Base-by-base conservation (phyloP, 2,113 vertebrate species). In the Sebastes schlegelii region DNA sequence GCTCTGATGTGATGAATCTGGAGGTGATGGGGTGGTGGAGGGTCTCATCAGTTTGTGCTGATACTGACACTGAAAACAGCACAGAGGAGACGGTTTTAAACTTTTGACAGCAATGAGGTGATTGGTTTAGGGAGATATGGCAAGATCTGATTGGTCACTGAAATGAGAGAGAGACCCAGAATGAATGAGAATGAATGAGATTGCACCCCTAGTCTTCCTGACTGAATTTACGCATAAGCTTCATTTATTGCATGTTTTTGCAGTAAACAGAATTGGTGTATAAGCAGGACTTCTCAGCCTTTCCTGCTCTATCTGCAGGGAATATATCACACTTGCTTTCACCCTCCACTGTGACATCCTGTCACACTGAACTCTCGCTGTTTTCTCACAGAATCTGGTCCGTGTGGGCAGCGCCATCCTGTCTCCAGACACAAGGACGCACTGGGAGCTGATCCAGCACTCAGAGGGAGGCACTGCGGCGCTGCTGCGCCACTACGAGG, bases 361-460 rank as follows among this genome's bases (percentile, higher is more conserved):
- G 67, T 80, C 74, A 68, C 61, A 0, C 84, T 87, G 8, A 88
- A 40, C 60, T 80, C 74, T 72, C 17, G 0, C 78, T 82, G 62
- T 74, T 70, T 69, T 13, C 83, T 73, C 63, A 75, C 92, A 99
- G 98, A 99, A 99, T 87, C 93, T 99, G 93, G 93, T 99, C 83
- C 95, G 93, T 4, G 97, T 97, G 90, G 97, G 97, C 94, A 99
- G 98, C 0, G 95, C 96, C 4, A 96, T 99, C 80, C 95, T 99
- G 88, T 95, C 97, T 0, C 62, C 91, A 0, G 93, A 95, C 69
- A 97, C 96, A 8, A 96, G 95, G 72, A 87, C 92, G 1, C 98
- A 98, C 94, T 99, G 98, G 98, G 97, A 98, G 90, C 92, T 97
- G 89, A 98, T 99, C 94, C 98, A 99, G 95, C 95, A 97, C 92